Base-by-base conservation (phyloP, 35 echinoderm and acorn worm genomes). In the Eucidaris tribuloides region DNA sequence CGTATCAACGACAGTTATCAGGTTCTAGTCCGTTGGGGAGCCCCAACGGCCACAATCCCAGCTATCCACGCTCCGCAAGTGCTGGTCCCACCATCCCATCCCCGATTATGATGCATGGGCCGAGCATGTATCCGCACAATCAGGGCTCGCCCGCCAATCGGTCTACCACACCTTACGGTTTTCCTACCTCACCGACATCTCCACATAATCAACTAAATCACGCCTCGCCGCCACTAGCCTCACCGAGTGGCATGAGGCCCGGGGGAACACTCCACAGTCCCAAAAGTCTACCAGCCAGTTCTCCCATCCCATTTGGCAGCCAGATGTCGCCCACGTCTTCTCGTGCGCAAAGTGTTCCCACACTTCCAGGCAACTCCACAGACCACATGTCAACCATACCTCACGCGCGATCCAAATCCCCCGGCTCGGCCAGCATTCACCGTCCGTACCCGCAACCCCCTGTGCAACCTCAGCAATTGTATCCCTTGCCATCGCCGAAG, bases 271-370 rank as follows among this genome's bases (percentile, higher is more conserved):
- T 86, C 14, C 86, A 90, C 52, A 94, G 92, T 77, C 92, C 92
- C 1, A 84, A 94, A 11, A 94, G 87, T 82, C 85, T 93, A 6
- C 85, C 91, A 80, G 78, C 91, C 66, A 62, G 86, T 46, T 90
- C 92, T 11, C 92, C 92, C 5, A 77, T 79, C 9, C 82, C 92
- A 5, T 82, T 89, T 42, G 65, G 24, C 18, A 43, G 61, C 49
- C 85, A 56, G 58, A 74, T 74, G 68, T 74, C 68, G 14, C 68
- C 68, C 40, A 74, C 68, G 44, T 27, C 68, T 74, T 74, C 68
- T 40, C 68, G 68, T 44, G 68, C 68, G 2, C 68, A 74, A 24
- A 74, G 68, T 40, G 68, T 74, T 41, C 68, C 68, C 24, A 74
- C 68, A 35, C 68, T 74, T 74, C 77, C 52, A 30, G 45, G 27